Evolutionary conservation across 2,888 invertebrate genomes (phyloP), one percentile per base, ranked within the genome.

Genomic region (Clanis bilineata): DNA sequence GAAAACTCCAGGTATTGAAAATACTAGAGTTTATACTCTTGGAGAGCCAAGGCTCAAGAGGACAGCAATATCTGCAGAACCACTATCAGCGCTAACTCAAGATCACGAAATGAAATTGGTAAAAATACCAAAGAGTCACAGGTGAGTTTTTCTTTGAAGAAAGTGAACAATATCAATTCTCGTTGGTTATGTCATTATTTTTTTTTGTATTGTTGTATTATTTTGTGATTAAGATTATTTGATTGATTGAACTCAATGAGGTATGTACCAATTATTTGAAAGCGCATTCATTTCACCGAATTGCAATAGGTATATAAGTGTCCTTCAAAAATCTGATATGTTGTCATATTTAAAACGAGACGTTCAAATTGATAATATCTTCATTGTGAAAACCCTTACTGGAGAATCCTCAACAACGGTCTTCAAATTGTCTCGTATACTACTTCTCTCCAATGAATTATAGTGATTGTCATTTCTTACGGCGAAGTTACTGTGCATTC

Each of bases 1-100:
- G 71, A 87, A 81, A 80, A 78, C 86, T 75, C 93, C 93, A 39
- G 93, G 93, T 12, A 77, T 93, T 18, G 93, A 93, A 69, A 93
- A 93, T 64, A 93, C 93, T 0, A 86, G 93, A 64, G 87, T 94
- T 0, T 79, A 93, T 47, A 85, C 91, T 1, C 74, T 93, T 3
- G 83, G 92, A 43, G 94, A 94, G 73, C 94, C 94, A 3, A 90
- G 96, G 70, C 92, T 94, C 57, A 93, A 93, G 66, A 87, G 93
- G 61, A 96, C 96, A 78, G 96, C 98, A 62, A 97, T 96, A 72
- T 95, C 93, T 93, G 98, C 98, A 0, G 98, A 98, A 79, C 98
- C 98, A 0, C 79, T 95, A 45, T 93, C 93, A 18, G 85, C 92
- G 28, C 78, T 93, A 58, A 83, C 88, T 28, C 94, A 94, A 59